Conservation (phyloP, 2,888 invertebrate species). For the Drosophila affinis region DNA sequence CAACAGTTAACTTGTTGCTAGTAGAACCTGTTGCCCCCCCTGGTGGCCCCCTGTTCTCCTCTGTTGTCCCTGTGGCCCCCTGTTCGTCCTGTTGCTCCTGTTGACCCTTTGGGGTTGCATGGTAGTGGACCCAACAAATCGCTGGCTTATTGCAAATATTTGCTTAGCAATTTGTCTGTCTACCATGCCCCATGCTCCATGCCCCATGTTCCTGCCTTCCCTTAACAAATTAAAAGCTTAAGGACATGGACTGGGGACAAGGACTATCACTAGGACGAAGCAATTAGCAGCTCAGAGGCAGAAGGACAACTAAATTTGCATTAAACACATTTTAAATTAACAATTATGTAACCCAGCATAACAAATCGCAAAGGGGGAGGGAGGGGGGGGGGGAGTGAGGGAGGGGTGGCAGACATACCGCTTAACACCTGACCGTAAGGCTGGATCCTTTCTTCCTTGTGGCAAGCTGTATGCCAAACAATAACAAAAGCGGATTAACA, state of each 20-base stretch:
- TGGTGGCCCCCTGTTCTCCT: background rate
- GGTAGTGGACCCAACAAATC: constrained; percentile 31
- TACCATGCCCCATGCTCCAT: background rate
- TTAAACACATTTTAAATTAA: constrained; percentile 74
- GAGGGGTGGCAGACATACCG: constrained; percentile 45
- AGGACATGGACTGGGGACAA: constrained; percentile 4
- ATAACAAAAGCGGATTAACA: constrained; percentile 72
- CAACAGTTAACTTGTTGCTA: constrained; percentile 41
- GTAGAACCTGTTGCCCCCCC: constrained; percentile 59
- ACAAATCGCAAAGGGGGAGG: background rate
- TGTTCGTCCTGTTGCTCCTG: too few species aligned
- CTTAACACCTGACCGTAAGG: constrained; percentile 41
- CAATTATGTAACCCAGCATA: constrained; percentile 69
- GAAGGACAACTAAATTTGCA: constrained; percentile 60
- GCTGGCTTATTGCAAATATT: constrained; percentile 71
- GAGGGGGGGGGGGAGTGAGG: too few species aligned
- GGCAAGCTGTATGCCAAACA: constrained; percentile 52
- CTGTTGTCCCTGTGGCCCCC: too few species aligned
- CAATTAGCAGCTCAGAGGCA: constrained; percentile 48
- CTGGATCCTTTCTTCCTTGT: constrained; percentile 17
- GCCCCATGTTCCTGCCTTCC: background rate
- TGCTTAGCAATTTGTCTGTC: constrained; percentile 56
- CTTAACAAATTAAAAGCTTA: constrained; percentile 59
- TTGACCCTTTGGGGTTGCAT: background rate
- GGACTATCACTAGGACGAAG: constrained; percentile 22